Conservation (phyloP, 1,140 invertebrate genomes). For the Latrodectus geometricus region DNA sequence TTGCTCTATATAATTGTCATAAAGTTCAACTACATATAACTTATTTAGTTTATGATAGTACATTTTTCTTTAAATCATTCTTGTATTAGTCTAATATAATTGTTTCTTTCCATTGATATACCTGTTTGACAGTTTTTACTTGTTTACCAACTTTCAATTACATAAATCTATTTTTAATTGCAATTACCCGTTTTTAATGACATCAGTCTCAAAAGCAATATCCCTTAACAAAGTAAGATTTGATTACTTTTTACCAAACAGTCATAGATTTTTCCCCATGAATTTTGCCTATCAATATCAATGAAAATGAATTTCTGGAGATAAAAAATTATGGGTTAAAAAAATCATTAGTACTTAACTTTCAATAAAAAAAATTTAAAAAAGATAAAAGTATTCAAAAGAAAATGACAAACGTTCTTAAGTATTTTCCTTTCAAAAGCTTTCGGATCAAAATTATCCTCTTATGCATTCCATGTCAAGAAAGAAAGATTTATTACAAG, state of each 20-base stretch:
- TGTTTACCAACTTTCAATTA: too few species aligned
- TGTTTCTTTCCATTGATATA: too few species aligned
- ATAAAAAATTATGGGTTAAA: conserved; percentile 13
- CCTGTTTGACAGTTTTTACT: too few species aligned
- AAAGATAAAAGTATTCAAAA: conserved; percentile 27
- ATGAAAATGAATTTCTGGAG: conserved; percentile 25
- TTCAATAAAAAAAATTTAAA: conserved; percentile 33
- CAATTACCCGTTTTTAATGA: conserved; percentile 7
- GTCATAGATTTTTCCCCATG: conserved; percentile 14
- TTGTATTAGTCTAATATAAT: too few species aligned
- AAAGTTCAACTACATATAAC: too few species aligned
- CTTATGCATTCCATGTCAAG: conserved; percentile 57
- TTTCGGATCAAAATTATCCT: conserved; percentile 60
- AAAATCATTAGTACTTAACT: conserved; percentile 52
- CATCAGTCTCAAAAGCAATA: conserved; percentile 6
- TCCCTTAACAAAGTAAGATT: conserved; percentile 29
- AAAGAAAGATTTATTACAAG: conserved; percentile 58
- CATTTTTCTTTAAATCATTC: too few species aligned
- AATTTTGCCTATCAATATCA: conserved; percentile 36
- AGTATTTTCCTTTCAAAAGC: conserved; percentile 52
- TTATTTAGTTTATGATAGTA: too few species aligned
- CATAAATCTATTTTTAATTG: too few species aligned
- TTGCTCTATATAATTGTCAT: too few species aligned
- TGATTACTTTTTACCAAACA: conserved; percentile 33
- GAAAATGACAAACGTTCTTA: conserved; percentile 58